Percentiles rank a stretch among this genome's conserved stretches.
These are phyloP conservation scores for Heliothis peltigera DNA, from an alignment of 2,888 invertebrate genomes.

Conservation along the genomic window DNA sequence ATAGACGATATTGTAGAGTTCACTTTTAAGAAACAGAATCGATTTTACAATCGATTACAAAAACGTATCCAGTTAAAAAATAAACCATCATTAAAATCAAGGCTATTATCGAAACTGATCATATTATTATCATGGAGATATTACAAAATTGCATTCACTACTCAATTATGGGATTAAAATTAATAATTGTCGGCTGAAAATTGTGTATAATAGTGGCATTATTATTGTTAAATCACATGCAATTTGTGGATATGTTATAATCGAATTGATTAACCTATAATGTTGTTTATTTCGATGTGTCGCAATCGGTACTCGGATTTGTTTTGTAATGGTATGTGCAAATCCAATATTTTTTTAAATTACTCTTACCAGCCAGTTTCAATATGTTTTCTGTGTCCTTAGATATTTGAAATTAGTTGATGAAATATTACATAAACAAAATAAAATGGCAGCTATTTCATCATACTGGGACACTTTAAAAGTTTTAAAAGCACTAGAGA, in stretches of 20 bases:
- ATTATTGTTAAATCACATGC: constrained; percentile 40
- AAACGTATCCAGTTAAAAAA: neutral
- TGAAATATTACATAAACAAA: too few species aligned
- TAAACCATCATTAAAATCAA: constrained; percentile 21
- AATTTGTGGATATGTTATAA: constrained; percentile 36
- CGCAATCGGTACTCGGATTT: constrained; percentile 8
- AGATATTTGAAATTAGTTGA: too few species aligned
- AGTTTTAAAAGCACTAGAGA: too few species aligned
- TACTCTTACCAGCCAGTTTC: neutral
- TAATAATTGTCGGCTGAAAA: constrained; percentile 46
- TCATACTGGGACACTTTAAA: too few species aligned
- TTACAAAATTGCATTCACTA: constrained; percentile 43
- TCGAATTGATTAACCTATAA: constrained; percentile 32
- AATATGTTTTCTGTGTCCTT: neutral
- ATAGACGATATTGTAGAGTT: neutral
- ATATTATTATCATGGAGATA: constrained; percentile 32
- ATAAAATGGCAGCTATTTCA: too few species aligned
- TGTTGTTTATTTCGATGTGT: constrained; percentile 9
- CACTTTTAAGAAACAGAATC: constrained; percentile 9
- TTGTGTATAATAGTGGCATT: constrained; percentile 38
- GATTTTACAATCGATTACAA: constrained; percentile 28
- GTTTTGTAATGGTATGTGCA: constrained; percentile 4
- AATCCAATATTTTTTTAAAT: too few species aligned
- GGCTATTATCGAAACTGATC: constrained; percentile 37
- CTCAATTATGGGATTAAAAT: constrained; percentile 46